A percentile compares a stretch with the other conserved stretches of the same genome.
These are phyloP conservation scores for Botia kubotai DNA, from an alignment of 2,797 vertebrate species.

Conservation along the genomic window DNA sequence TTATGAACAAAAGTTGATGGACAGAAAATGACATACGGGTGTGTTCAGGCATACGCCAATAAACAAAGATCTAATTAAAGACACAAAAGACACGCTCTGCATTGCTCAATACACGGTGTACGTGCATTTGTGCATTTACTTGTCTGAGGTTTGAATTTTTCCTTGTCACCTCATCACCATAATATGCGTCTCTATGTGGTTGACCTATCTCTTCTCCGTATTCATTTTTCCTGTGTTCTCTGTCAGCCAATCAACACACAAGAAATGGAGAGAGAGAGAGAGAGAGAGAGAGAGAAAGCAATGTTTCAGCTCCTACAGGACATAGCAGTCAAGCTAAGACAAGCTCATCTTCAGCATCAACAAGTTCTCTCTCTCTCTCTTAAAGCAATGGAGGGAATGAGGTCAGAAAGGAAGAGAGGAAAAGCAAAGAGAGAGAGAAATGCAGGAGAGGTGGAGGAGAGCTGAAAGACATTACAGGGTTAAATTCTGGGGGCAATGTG, in stretches of 20 bases:
- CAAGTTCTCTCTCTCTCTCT: neutral
- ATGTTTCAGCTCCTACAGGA: neutral
- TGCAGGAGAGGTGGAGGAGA: neutral
- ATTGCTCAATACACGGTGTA: constrained; percentile 22
- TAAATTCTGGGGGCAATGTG: constrained; percentile 31
- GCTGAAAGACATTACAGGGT: constrained; percentile 45
- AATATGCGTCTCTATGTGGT: neutral
- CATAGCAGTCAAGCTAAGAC: neutral
- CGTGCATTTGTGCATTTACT: neutral
- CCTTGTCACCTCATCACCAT: neutral
- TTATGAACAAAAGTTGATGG: constrained; percentile 44
- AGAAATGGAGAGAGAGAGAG: neutral
- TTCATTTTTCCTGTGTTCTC: neutral
- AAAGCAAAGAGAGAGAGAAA: constrained; percentile 21
- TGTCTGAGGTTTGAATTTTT: neutral
- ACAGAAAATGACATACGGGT: constrained; percentile 26
- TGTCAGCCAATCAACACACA: neutral
- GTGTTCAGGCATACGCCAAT: constrained; percentile 13
- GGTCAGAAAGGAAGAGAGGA: constrained; percentile 24
- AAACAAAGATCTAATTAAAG: constrained; percentile 39
- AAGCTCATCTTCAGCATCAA: constrained; percentile 5
- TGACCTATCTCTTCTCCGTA: neutral
- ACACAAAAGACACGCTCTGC: constrained; percentile 44
- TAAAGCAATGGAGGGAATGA: neutral
- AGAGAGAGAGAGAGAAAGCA: neutral